Percentiles rank a stretch among this genome's conserved stretches.
These are phyloP conservation scores for Archips crataeganus DNA, from an alignment of 2,888 invertebrate genomes.

Conservation along the genomic window DNA sequence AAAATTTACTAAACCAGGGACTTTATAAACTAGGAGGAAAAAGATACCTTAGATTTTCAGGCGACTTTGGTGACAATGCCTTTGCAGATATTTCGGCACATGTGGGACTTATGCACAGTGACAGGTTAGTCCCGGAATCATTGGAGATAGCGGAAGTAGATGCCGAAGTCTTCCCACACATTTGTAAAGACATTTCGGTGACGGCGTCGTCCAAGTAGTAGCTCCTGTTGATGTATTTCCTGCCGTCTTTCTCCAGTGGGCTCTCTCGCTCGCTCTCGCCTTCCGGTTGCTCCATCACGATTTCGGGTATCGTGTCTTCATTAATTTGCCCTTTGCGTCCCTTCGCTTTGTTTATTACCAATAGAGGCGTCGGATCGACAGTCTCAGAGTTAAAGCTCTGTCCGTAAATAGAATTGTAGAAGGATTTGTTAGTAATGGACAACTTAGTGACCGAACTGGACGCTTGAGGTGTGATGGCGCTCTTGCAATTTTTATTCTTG, in stretches of 20 bases:
- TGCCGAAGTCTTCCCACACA: conserved; percentile 48
- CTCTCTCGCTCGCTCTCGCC: conserved; percentile 48
- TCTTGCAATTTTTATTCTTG: conserved; percentile 66
- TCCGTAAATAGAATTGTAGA: conserved; percentile 79
- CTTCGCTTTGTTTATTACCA: conserved; percentile 47
- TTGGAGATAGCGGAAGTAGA: conserved; percentile 60
- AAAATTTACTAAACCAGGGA: background rate
- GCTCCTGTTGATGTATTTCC: conserved; percentile 65
- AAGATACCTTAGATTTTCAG: background rate
- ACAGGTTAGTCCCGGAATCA: conserved; percentile 56
- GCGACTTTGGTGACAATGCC: background rate
- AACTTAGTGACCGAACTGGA: conserved; percentile 76
- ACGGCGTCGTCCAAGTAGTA: conserved; percentile 71
- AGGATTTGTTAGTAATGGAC: conserved; percentile 79
- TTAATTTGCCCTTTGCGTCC: conserved; percentile 48
- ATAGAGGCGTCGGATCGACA: conserved; percentile 43
- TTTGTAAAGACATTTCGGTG: conserved; percentile 66
- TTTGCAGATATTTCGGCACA: conserved; percentile 48
- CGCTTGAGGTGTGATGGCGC: conserved; percentile 63
- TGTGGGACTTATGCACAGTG: conserved; percentile 52
- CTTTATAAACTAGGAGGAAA: background rate
- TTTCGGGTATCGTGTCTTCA: conserved; percentile 48
- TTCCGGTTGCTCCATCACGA: conserved; percentile 46
- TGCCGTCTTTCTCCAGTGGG: conserved; percentile 51
- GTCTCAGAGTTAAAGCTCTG: conserved; percentile 53